Percentiles rank a stretch among this genome's conserved stretches.
These are phyloP conservation scores for Euphydryas editha DNA, from an alignment of 2,888 invertebrate genomes.

Conservation along the genomic window DNA sequence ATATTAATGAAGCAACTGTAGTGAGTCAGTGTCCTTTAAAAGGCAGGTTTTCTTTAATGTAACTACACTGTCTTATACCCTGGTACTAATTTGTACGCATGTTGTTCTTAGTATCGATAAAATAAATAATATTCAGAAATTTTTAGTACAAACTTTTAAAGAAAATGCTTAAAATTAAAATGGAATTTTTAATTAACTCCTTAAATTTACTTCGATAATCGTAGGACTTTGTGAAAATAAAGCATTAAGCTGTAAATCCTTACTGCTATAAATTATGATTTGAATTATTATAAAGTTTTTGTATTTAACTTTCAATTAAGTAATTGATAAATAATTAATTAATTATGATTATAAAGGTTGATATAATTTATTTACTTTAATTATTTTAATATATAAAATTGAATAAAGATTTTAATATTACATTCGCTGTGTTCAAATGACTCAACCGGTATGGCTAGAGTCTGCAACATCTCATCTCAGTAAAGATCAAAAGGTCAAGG, in stretches of 20 bases:
- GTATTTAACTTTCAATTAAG: not conserved
- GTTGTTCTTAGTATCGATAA: not conserved
- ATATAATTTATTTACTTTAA: not conserved
- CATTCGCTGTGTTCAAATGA: constrained; percentile 41
- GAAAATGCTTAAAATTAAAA: too few species aligned
- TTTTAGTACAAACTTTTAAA: too few species aligned
- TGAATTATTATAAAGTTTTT: not conserved
- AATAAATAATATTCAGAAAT: not conserved
- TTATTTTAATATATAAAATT: not conserved
- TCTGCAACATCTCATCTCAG: constrained; percentile 45
- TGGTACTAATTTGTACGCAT: not conserved
- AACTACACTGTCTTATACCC: constrained; percentile 2
- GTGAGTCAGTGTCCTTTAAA: constrained; percentile 17
- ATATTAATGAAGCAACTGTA: constrained; percentile 18
- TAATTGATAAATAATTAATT: not conserved
- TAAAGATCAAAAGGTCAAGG: constrained; percentile 68
- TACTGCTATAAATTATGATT: not conserved
- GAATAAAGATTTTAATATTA: not conserved
- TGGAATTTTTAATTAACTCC: not conserved
- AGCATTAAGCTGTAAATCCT: not conserved
- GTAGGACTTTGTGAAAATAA: not conserved
- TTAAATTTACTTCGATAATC: not conserved
- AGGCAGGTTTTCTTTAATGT: constrained; percentile 6
- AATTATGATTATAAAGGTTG: too few species aligned
- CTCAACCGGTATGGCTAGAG: constrained; percentile 48